A percentile compares a stretch with the other conserved stretches of the same genome.
Conservation (phyloP, 2,888 invertebrate species). For the Cabera pusaria region DNA sequence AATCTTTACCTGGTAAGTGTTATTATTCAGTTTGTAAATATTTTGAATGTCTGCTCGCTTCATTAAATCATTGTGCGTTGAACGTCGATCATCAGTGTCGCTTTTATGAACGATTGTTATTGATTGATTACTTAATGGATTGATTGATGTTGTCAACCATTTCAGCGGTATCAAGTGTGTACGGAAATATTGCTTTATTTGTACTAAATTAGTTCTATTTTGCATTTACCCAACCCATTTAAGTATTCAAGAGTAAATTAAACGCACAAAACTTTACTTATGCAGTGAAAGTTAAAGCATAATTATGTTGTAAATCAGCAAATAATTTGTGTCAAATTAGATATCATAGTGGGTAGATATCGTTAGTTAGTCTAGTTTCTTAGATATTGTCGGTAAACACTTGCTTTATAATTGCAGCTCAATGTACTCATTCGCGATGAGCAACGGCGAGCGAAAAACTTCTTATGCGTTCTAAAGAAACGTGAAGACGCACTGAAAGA, state of each 20-base stretch:
- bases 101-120: slow-evolving; percentile 23
- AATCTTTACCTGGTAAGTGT: slow-evolving; percentile 80
- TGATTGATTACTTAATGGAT: too few relatives aligned
- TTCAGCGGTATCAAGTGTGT: too few relatives aligned
- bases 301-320: slow-evolving; percentile 6
- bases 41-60: slow-evolving; percentile 35
- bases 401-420: slow-evolving; percentile 57
- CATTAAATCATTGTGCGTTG: slow-evolving; percentile 34
- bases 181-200: too few relatives aligned
- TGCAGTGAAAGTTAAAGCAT: slow-evolving; percentile 23
- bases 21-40: slow-evolving; percentile 68
- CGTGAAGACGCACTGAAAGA: slow-evolving; percentile 76
- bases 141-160: too few relatives aligned
- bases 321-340: too few relatives aligned
- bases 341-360: too few relatives aligned
- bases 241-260: too few relatives aligned
- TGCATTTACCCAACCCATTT: too few relatives aligned
- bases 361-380: too few relatives aligned
- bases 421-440: slow-evolving; percentile 79
- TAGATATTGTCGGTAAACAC: background rate
- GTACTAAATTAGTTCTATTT: too few relatives aligned
- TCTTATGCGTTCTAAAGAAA: slow-evolving; percentile 73
- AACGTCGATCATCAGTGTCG: slow-evolving; percentile 14
- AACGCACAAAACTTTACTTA: too few relatives aligned
- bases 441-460: slow-evolving; percentile 74